A percentile compares a stretch with the other conserved stretches of the same genome.
Evolutionary conservation across 2,797 vertebrate species (phyloP).

Genomic region (Anguilla anguilla): DNA sequence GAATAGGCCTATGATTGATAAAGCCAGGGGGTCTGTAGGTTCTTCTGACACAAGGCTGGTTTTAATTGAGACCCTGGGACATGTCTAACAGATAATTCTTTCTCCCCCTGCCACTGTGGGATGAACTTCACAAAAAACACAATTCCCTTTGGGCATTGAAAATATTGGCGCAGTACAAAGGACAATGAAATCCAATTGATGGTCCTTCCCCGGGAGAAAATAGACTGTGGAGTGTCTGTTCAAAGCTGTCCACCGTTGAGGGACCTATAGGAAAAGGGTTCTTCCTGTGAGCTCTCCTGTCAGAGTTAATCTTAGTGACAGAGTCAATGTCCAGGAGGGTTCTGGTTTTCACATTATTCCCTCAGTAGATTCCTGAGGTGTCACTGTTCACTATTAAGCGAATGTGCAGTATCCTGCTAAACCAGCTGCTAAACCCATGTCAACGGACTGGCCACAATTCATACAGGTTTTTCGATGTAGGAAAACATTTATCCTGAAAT

Average conservation of each 20-base stretch:
- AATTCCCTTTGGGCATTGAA: background rate
- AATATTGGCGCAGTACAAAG: background rate
- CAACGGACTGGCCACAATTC: background rate
- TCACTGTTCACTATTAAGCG: too few species aligned
- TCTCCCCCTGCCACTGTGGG: background rate
- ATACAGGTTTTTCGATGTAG: background rate
- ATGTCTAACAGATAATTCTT: background rate
- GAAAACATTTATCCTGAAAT: background rate
- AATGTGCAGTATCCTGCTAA: background rate
- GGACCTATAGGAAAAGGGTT: background rate
- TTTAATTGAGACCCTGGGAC: constrained; percentile 3
- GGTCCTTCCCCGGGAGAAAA: background rate
- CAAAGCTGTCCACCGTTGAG: background rate
- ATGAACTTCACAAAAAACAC: background rate
- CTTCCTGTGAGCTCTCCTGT: background rate
- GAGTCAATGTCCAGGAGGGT: background rate
- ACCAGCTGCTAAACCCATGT: background rate
- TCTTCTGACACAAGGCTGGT: background rate
- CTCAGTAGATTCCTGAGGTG: background rate
- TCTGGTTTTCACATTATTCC: background rate
- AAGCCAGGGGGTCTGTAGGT: background rate
- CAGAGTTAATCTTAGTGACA: background rate
- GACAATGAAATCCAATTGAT: background rate
- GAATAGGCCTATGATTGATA: background rate
- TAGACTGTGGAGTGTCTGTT: background rate